Evolutionary conservation across 2,888 invertebrate genomes (phyloP).

Genomic region (Sipha maydis): DNA sequence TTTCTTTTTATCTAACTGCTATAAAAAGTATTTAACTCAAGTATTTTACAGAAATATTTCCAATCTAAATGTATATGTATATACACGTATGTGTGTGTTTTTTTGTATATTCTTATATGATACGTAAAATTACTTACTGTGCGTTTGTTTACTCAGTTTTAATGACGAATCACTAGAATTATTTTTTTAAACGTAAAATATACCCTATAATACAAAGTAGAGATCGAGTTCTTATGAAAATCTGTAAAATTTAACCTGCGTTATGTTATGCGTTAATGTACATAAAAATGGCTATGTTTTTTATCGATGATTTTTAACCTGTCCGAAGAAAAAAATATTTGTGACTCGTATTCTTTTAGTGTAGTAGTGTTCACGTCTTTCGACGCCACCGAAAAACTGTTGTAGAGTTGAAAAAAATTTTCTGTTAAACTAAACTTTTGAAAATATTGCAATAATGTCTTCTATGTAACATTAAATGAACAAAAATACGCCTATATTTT

Average conservation of each 20-base stretch:
- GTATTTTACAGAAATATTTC: too few species aligned
- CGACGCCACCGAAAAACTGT: neutral
- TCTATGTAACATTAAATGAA: neutral
- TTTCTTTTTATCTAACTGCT: too few species aligned
- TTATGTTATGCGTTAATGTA: too few species aligned
- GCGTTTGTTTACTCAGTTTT: neutral
- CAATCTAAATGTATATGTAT: too few species aligned
- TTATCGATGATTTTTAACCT: conserved; percentile 30
- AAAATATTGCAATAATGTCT: neutral
- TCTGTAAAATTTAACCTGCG: too few species aligned
- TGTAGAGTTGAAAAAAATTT: neutral
- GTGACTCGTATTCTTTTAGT: neutral
- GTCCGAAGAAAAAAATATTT: neutral
- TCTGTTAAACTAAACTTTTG: neutral
- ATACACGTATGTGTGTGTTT: too few species aligned
- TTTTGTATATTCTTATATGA: too few species aligned
- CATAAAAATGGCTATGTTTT: neutral
- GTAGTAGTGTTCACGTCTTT: neutral
- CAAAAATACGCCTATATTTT: too few species aligned
- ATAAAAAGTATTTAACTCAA: too few species aligned
- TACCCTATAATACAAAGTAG: neutral
- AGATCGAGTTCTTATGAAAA: neutral
- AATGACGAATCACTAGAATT: neutral
- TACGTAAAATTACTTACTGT: too few species aligned
- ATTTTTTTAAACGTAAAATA: neutral